These are phyloP conservation scores for Plusia festucae DNA, from an alignment of 2,888 invertebrate species.

Conservation along the genomic window DNA sequence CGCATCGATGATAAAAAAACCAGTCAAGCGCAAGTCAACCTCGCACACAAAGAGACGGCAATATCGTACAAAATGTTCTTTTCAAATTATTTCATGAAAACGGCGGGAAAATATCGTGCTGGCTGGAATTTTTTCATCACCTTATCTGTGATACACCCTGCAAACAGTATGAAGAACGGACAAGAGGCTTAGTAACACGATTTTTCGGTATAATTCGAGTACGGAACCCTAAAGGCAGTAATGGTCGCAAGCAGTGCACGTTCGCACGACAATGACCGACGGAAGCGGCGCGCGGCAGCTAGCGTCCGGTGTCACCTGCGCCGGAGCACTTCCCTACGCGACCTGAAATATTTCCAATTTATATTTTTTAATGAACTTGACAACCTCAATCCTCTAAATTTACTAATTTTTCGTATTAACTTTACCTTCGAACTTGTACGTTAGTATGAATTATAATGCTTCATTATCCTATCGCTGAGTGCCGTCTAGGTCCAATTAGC, in stretches of 20 bases:
- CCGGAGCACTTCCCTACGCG: constrained; percentile 65
- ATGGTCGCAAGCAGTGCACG: constrained; percentile 60
- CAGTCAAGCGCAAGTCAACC: not conserved
- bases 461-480: too few relatives aligned
- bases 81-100: too few relatives aligned
- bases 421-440: too few relatives aligned
- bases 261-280: constrained; percentile 68
- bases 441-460: too few relatives aligned
- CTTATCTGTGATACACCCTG: not conserved
- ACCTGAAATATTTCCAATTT: constrained; percentile 63
- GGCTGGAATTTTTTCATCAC: too few relatives aligned
- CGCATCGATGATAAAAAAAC: constrained; percentile 33
- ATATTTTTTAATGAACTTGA: constrained; percentile 29
- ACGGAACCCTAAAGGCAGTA: constrained; percentile 26
- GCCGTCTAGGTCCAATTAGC: too few relatives aligned
- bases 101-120: too few relatives aligned
- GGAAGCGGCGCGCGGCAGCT: constrained; percentile 68
- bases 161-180: not conserved
- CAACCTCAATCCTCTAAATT: too few relatives aligned
- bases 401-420: too few relatives aligned
- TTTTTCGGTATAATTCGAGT: not conserved
- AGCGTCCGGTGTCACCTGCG: constrained; percentile 69
- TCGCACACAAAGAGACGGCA: too few relatives aligned
- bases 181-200: not conserved
- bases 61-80: too few relatives aligned